phyloP scores from a whole-genome alignment of 2,113 vertebrate genomes.

The Daubentonia madagascariensis region DNA sequence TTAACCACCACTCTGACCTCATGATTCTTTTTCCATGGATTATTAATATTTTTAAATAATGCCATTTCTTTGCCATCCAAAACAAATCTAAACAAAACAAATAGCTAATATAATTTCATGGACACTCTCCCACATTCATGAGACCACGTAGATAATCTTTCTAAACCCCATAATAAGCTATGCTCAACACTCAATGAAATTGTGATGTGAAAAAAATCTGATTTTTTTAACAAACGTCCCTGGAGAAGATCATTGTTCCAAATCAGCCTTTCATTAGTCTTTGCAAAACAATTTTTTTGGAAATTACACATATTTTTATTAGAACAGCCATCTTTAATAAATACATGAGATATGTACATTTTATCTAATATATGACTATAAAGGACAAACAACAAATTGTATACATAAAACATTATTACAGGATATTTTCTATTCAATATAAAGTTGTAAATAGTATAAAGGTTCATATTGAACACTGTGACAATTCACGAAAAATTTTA shows the following conservation, averaged over 20 bases:
- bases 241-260: not conserved
- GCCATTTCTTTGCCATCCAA: not conserved
- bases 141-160: not conserved
- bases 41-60: constrained; percentile 11
- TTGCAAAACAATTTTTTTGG: not conserved
- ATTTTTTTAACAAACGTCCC: not conserved
- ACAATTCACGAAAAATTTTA: not conserved
- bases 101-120: not conserved
- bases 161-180: not conserved
- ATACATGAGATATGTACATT: not conserved
- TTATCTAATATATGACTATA: not conserved
- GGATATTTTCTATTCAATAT: not conserved
- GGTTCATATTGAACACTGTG: not conserved
- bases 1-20: not conserved
- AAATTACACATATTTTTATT: constrained; percentile 19
- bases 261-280: not conserved
- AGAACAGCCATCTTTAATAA: not conserved
- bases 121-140: not conserved
- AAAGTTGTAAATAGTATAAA: not conserved
- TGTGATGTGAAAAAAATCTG: not conserved
- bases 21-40: not conserved
- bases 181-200: not conserved
- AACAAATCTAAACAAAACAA: constrained; percentile 23
- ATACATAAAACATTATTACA: not conserved
- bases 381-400: not conserved